These are phyloP conservation scores for Hypocryptadius cinnamomeus DNA, from an alignment of 2,113 vertebrate genomes.

Conservation along the genomic window DNA sequence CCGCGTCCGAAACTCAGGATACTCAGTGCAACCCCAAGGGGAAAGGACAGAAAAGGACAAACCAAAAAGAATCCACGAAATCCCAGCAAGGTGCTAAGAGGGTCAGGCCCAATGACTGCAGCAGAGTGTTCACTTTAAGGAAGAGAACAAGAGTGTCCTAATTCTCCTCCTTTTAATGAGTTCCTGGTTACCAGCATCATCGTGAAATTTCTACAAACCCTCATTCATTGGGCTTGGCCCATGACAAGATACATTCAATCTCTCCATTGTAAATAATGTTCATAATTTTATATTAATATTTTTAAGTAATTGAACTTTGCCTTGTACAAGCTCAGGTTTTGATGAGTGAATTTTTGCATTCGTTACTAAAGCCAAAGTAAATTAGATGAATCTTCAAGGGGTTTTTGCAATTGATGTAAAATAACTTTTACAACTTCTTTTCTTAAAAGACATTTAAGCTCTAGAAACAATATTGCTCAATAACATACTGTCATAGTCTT, in stretches of 20 bases:
- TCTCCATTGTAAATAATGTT: constrained; percentile 51
- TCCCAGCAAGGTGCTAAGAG: constrained; percentile 72
- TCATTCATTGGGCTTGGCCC: neutral
- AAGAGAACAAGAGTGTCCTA: constrained; percentile 79
- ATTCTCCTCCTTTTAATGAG: neutral
- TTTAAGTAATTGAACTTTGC: constrained; percentile 28
- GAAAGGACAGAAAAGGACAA: constrained; percentile 75
- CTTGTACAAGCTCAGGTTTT: constrained; percentile 37
- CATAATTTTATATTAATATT: constrained; percentile 59
- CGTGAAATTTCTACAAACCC: neutral
- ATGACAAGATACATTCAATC: neutral
- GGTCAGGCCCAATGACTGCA: constrained; percentile 63
- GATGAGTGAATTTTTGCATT: constrained; percentile 25
- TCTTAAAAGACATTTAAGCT: constrained; percentile 14
- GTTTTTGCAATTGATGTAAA: constrained; percentile 9
- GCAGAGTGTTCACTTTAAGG: constrained; percentile 73
- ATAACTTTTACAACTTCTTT: constrained; percentile 22
- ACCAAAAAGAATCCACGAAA: constrained; percentile 58
- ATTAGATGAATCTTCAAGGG: neutral
- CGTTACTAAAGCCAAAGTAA: neutral
- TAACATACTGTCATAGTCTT: neutral
- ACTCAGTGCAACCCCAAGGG: constrained; percentile 40
- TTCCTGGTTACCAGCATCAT: neutral
- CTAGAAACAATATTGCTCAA: neutral
- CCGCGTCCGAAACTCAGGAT: neutral